phyloP scores from a whole-genome alignment of 2,113 vertebrate genomes.

The Grus americana region DNA sequence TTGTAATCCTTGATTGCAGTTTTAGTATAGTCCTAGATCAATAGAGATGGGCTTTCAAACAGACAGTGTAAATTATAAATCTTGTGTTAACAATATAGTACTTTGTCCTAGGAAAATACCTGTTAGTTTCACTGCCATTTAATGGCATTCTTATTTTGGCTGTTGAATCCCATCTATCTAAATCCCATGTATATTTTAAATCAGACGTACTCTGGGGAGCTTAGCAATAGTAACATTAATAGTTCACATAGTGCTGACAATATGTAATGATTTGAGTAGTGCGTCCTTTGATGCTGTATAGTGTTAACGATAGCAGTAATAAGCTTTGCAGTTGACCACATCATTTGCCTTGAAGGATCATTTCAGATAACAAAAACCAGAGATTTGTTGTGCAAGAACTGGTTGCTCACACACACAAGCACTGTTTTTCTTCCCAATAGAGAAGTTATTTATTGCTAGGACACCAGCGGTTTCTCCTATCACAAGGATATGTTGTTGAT shows the following conservation, averaged over 20 bases:
- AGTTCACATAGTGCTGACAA: not conserved
- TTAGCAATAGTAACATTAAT: not conserved
- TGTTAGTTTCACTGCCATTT: not conserved
- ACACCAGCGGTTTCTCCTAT: not conserved
- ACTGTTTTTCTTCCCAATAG: not conserved
- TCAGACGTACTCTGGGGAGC: not conserved
- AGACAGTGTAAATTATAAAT: not conserved
- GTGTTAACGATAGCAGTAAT: not conserved
- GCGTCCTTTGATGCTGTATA: not conserved
- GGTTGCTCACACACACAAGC: not conserved
- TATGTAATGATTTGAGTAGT: not conserved
- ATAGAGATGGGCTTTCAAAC: not conserved
- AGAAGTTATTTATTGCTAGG: constrained; percentile 9
- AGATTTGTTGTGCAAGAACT: not conserved
- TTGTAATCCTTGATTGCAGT: not conserved
- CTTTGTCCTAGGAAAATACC: not conserved
- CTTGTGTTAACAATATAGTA: not conserved
- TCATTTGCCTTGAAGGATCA: not conserved
- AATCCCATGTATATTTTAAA: not conserved
- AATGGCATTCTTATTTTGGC: not conserved
- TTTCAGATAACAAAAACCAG: not conserved
- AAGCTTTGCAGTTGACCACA: not conserved
- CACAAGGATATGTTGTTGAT: not conserved
- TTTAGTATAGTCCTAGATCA: not conserved
- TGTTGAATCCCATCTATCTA: not conserved